Evolutionary conservation across 2,113 vertebrate species (phyloP).

Genomic region (Hystrix cristata): DNA sequence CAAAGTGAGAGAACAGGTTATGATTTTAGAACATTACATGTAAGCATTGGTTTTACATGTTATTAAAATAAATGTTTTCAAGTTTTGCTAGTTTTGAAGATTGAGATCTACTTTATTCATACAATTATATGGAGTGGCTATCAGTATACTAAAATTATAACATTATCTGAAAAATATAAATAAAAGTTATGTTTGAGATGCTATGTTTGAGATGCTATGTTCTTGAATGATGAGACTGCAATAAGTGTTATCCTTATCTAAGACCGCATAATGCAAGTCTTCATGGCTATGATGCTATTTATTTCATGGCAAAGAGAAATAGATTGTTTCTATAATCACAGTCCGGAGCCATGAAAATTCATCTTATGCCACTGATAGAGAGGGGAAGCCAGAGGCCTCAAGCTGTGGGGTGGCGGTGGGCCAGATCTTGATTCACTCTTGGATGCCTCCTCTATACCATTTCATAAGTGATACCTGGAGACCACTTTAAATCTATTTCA

Average conservation of each 20-base stretch:
- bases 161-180: neutral
- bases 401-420: neutral
- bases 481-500: constrained; percentile 23
- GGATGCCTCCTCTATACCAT: neutral
- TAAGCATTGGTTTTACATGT: neutral
- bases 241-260: neutral
- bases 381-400: constrained; percentile 20
- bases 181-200: neutral
- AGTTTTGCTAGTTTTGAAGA: neutral
- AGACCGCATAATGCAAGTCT: neutral
- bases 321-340: neutral
- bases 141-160: neutral
- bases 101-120: neutral
- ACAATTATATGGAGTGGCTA: neutral
- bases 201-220: neutral
- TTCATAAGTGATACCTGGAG: constrained; percentile 64
- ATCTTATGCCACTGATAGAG: constrained; percentile 28
- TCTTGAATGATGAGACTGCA: constrained; percentile 4
- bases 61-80: neutral
- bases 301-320: constrained; percentile 20
- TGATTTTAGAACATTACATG: neutral
- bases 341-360: constrained; percentile 51
- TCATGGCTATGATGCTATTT: neutral
- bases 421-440: constrained; percentile 61
- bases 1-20: neutral